phyloP scores from a whole-genome alignment of 2,797 vertebrate genomes.

The Sebastes cheni region DNA sequence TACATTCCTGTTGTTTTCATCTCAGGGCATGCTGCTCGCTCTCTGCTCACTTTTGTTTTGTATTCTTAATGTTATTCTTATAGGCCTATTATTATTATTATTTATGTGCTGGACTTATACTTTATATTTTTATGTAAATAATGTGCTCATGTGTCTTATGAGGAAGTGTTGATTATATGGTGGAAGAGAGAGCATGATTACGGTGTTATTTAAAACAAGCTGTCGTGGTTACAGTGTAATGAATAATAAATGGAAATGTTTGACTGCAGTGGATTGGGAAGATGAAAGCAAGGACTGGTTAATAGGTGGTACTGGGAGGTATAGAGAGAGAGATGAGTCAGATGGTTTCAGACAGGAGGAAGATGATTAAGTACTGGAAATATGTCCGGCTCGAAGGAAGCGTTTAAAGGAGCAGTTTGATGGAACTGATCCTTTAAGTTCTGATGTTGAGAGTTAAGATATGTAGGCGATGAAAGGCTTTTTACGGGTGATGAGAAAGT shows the following conservation, averaged over 20 bases:
- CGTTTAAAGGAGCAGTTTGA: not conserved
- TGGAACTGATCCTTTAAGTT: not conserved
- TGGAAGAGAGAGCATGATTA: conserved; percentile 6
- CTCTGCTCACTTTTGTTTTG: conserved; percentile 41
- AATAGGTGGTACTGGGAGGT: conserved; percentile 35
- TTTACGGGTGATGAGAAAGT: conserved; percentile 21
- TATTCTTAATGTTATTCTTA: conserved; percentile 56
- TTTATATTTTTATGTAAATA: conserved; percentile 60
- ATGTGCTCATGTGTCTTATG: conserved; percentile 38
- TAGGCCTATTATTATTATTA: conserved; percentile 56
- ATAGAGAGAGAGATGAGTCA: conserved; percentile 11
- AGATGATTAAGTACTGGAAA: not conserved
- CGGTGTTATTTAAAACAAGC: conserved; percentile 34
- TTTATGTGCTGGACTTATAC: conserved; percentile 72
- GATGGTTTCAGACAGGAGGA: conserved; percentile 16
- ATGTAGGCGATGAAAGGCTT: conserved; percentile 10
- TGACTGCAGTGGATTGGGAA: not conserved
- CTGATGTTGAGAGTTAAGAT: not conserved
- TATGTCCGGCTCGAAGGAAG: not conserved
- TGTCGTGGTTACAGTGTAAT: not conserved
- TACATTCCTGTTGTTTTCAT: conserved; percentile 51
- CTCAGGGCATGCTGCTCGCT: conserved; percentile 75
- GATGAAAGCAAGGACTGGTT: conserved; percentile 3
- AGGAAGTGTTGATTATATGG: conserved; percentile 18
- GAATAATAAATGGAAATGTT: not conserved